These are phyloP conservation scores for Lamprologus sp. DNA, from an alignment of 2,113 vertebrate species.

Conservation along the genomic window DNA sequence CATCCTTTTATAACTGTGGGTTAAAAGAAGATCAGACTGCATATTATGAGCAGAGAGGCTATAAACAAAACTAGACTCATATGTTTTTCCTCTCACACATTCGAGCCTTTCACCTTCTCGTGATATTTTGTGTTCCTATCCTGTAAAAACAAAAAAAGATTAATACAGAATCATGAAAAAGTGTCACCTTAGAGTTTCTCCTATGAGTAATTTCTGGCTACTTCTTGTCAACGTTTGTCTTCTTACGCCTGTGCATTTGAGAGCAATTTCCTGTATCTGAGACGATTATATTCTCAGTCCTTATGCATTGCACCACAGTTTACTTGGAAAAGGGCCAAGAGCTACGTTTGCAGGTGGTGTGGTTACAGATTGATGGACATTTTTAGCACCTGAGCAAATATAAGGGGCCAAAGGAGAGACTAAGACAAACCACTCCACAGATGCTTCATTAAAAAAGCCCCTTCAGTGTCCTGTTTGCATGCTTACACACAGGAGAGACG, in stretches of 20 bases:
- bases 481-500: background rate
- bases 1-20: background rate
- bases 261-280: constrained; percentile 36
- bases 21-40: background rate
- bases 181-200: background rate
- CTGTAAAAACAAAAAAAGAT: background rate
- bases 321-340: constrained; percentile 14
- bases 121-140: background rate
- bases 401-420: background rate
- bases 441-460: background rate
- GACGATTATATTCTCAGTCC: constrained; percentile 21
- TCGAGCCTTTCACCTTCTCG: background rate
- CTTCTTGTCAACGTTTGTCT: constrained; percentile 1
- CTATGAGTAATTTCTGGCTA: constrained; percentile 2
- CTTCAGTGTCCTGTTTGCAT: background rate
- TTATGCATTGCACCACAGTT: background rate
- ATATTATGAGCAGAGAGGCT: background rate
- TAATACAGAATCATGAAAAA: constrained; percentile 3
- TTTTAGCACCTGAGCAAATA: constrained; percentile 12
- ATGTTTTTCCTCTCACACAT: background rate
- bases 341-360: background rate
- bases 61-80: background rate
- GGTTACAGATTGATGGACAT: constrained; percentile 8
- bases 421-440: background rate
- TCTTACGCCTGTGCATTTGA: constrained; percentile 4